Base-by-base conservation (phyloP, 2,113 vertebrate genomes). In the Atractosteus spatula region DNA sequence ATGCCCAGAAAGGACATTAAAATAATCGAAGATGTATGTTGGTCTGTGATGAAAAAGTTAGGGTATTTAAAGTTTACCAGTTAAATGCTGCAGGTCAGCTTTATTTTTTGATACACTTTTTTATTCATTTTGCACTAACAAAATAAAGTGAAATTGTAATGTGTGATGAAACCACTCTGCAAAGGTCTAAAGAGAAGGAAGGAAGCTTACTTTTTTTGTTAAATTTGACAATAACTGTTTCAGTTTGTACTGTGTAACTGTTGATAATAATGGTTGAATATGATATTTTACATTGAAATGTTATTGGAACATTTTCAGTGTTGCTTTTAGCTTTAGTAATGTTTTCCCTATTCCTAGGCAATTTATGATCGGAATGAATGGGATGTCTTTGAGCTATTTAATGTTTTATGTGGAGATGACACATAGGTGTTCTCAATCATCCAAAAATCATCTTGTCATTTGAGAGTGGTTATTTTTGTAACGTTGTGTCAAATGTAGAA, bases 11-110 rank as follows among this genome's bases (percentile, higher is more conserved):
- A 92, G 77, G 96, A 97, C 76, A 85, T 98, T 81, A 88, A 86
- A 76, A 75, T 84, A 67, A 92, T 98, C 68, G 97, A 99, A 80
- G 91, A 92, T 69, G 91, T 95, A 13, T 99, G 97, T 82, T 92
- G 87, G 81, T 84, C 87, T 59, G 77, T 95, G 75, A 98, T 99
- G 97, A 92, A 85, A 78, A 89, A 76, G 68, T 89, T 99, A 83
- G 96, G 96, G 55, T 99, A 99, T 80, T 80, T 87, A 86, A 91
- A 92, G 85, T 92, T 90, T 82, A 78, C 82, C 81, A 88, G 89
- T 80, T 96, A 87, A 94, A 81, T 80, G 92, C 94, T 93, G 93
- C 94, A 11, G 92, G 91, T 87, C 94, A 89, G 94, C 93, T 88
- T 80, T 78, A 56, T 63, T 69, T 55, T 62, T 61, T 81, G 16